phyloP scores from a whole-genome alignment of 2,797 vertebrate genomes.

The Oryzias sinensis region DNA sequence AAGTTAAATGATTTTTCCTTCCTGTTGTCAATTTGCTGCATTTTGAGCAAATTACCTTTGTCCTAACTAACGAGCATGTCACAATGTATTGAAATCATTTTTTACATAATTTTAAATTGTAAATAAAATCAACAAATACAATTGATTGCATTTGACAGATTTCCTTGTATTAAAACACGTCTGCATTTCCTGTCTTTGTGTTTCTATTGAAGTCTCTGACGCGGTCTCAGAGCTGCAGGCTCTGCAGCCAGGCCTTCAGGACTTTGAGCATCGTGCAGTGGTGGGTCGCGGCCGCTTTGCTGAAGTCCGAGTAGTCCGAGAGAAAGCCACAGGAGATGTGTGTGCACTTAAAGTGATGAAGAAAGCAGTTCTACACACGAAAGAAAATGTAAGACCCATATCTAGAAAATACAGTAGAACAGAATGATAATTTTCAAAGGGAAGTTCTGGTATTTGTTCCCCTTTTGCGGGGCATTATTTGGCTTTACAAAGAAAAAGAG shows the following conservation, averaged over 20 bases:
- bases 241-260: slow-evolving; percentile 84
- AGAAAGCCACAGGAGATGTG: slow-evolving; percentile 87
- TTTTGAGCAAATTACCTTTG: background rate
- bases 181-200: slow-evolving; percentile 17
- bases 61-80: background rate
- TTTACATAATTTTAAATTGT: too few species aligned
- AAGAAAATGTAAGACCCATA: slow-evolving; percentile 83
- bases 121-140: too few species aligned
- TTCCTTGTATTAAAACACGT: too few species aligned
- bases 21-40: background rate
- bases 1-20: background rate
- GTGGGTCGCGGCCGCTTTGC: slow-evolving; percentile 89
- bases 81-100: background rate
- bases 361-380: slow-evolving; percentile 80
- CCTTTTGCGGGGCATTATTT: too few species aligned
- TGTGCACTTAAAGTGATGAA: slow-evolving; percentile 96
- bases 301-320: slow-evolving; percentile 90
- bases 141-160: too few species aligned
- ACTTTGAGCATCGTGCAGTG: slow-evolving; percentile 87
- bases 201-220: slow-evolving; percentile 82
- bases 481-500: too few species aligned
- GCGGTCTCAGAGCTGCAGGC: slow-evolving; percentile 83
- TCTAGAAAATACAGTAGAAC: background rate
- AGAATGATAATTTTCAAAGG: background rate
- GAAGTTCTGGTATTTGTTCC: too few species aligned